Base-by-base conservation (phyloP, 2,113 vertebrate genomes). In the Microcebus griseorufus region DNA sequence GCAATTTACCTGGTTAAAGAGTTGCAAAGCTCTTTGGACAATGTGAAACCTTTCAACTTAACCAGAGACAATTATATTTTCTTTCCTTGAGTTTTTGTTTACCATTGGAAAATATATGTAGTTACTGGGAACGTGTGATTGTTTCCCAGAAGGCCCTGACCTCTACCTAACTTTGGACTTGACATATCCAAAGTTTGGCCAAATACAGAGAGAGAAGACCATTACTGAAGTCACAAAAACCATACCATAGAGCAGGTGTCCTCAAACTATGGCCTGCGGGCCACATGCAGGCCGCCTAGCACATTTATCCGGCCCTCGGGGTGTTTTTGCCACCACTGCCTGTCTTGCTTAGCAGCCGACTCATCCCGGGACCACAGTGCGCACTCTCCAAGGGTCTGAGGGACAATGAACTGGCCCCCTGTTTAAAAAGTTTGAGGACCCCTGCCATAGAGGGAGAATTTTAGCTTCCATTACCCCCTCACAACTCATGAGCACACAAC, bases 321-420 rank as follows among this genome's bases (percentile, higher is more conserved):
- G 45, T 0, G 45, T 45, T 45, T 45, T 45, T 45, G 1, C 45
- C 45, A 1, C 45, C 45, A 45, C 45, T 45, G 45, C 45, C 45
- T 45, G 45, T 45, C 45, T 9, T 45, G 45, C 45, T 45, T 45
- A 45, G 45, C 45, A 45, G 45, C 45, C 45, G 1, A 45, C 45
- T 45, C 0, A 1, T 9, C 45, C 45, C 0, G 1, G 45, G 45
- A 0, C 45, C 45, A 45, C 7, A 45, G 45, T 45, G 45, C 1
- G 45, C 45, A 45, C 45, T 45, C 45, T 45, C 45, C 45, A 45
- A 45, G 7, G 45, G 45, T 45, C 45, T 45, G 8, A 45, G 45
- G 45, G 8, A 45, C 45, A 45, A 45, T 45, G 45, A 45, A 45
- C 45, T 45, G 45, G 45, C 45, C 45, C 45, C 45, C 45, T 45